Conservation (phyloP, 2,888 invertebrate species). For the Mycalesis mineus region DNA sequence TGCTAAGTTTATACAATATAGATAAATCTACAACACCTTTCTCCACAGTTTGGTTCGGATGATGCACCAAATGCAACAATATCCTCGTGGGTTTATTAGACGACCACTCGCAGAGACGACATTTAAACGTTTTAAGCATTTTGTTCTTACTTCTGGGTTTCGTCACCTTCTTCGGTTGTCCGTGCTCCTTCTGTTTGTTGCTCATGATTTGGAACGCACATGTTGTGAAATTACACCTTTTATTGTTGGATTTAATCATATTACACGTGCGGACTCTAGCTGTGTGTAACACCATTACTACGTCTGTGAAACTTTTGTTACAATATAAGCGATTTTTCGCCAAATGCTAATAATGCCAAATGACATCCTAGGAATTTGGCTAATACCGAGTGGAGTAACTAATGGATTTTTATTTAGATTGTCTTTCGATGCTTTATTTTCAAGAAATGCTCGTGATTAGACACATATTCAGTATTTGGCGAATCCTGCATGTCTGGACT, state of each 20-base stretch:
- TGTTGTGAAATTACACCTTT: conserved; percentile 30
- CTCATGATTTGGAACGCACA: conserved; percentile 29
- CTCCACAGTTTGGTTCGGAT: conserved; percentile 50
- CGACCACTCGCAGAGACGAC: conserved; percentile 48
- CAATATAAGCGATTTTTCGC: conserved; percentile 26
- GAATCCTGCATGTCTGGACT: too few species aligned
- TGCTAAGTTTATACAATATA: conserved; percentile 37
- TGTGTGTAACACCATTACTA: conserved; percentile 19
- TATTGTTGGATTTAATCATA: neutral
- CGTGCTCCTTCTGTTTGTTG: conserved; percentile 31
- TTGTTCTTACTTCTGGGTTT: conserved; percentile 24
- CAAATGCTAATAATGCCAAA: too few species aligned
- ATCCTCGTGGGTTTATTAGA: conserved; percentile 42
- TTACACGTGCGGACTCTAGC: conserved; percentile 31
- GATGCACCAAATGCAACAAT: conserved; percentile 61
- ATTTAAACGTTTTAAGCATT: conserved; percentile 36
- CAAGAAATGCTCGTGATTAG: too few species aligned
- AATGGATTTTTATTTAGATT: too few species aligned
- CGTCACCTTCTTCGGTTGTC: conserved; percentile 10
- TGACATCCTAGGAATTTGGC: too few species aligned
- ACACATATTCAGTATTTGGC: too few species aligned
- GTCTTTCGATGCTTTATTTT: too few species aligned
- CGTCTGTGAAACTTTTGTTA: conserved; percentile 17
- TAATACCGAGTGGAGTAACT: too few species aligned
- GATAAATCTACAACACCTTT: conserved; percentile 43